Base-by-base conservation (phyloP, 1,140 invertebrate species). In the Zaprionus africanus region DNA sequence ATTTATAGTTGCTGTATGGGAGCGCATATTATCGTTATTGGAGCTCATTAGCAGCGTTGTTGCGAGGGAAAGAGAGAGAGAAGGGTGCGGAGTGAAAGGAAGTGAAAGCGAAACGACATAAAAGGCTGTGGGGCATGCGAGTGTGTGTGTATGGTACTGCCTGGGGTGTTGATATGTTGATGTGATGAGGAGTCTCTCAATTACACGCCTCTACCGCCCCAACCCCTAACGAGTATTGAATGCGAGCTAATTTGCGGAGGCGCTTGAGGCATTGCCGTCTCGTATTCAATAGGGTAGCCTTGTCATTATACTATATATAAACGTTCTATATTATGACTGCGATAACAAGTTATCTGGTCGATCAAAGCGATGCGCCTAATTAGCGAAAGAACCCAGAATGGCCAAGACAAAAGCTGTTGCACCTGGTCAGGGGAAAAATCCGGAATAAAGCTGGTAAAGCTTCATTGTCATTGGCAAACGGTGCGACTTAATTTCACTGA, bases 11-110 rank as follows among this genome's bases (percentile, higher is more conserved):
- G 49, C 43, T 69, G 43, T 54, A 69, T 54, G 79, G 51, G 62
- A 65, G 77, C 68, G 59, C 77, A 59, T 73, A 88, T 86, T 88
- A 80, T 83, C 69, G 74, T 87, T 87, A 87, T 88, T 88, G 83
- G 77, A 83, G 64, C 84, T 88, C 83, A 87, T 87, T 87, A 87
- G 83, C 77, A 86, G 62, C 74, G 78, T 72, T 67, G 73, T 70
- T 74, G 70, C 46, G 34, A 34, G 11, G 15, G 59, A 34, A 43
- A 31, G 34, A 34, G 11, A 12, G 59, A 34, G 59, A 31, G 17
- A 31, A 22, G 13, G 4, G 2, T 9, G 34, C 13, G 1, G 9
- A 19, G 51, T 11, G 56, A 68, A 46, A 60, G 78, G 70, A 66
- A 36, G 62, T 46, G 49, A 61, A 74, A 73, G 63, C 69, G 46